phyloP scores from a whole-genome alignment of 2,113 vertebrate species.

The human (Homo sapiens) region GRCh38 chr12:129762501-129763000 shows the following conservation, averaged over 20 bases:
- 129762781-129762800: not conserved
- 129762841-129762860: not conserved
- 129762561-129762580: not conserved
- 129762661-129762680: not conserved
- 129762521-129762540: not conserved
- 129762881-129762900: not conserved
- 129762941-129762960: not conserved
- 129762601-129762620: not conserved
- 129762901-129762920: not conserved
- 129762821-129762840: accelerated
- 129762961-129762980: not conserved
- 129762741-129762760: not conserved
- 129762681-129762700: not conserved
- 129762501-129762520: no score
- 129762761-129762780: not conserved
- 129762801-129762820: not conserved
- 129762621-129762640: not conserved
- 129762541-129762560: not conserved
- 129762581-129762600: not conserved
- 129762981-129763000: not conserved
- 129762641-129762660: not conserved
- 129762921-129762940: not conserved
- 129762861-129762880: not conserved
- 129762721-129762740: not conserved
- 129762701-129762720: not conserved